Percentiles rank a stretch among this genome's conserved stretches.
phyloP scores from a whole-genome alignment of 2,888 invertebrate genomes.

The Ptilodon capucinus region DNA sequence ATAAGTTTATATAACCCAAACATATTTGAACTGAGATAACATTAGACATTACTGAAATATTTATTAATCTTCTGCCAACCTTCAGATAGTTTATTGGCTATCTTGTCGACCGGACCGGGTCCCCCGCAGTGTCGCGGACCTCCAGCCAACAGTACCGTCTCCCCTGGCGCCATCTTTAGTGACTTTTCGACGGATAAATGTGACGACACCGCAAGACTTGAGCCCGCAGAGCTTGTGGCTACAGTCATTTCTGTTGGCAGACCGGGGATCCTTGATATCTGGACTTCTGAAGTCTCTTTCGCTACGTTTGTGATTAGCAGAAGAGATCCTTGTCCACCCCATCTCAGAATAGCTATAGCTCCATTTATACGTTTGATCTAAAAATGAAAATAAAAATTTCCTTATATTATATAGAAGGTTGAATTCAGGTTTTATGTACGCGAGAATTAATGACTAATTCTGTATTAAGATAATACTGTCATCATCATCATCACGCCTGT shows the following conservation, averaged over 20 bases:
- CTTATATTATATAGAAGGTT: neutral
- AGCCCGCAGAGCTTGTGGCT: slow-evolving; percentile 60
- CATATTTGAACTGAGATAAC: neutral
- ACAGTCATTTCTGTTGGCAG: slow-evolving; percentile 66
- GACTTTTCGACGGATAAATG: slow-evolving; percentile 56
- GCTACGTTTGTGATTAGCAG: slow-evolving; percentile 75
- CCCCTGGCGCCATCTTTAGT: slow-evolving; percentile 59
- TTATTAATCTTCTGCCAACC: slow-evolving; percentile 78
- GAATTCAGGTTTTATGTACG: neutral
- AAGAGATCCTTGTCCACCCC: slow-evolving; percentile 68
- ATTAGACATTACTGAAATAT: slow-evolving; percentile 55
- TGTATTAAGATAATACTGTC: no score
- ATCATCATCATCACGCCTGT: no score
- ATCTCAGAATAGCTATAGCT: slow-evolving; percentile 60
- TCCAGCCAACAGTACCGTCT: slow-evolving; percentile 62
- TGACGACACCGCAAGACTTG: slow-evolving; percentile 53
- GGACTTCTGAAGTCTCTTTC: slow-evolving; percentile 58
- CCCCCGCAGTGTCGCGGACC: slow-evolving; percentile 71
- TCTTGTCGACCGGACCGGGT: slow-evolving; percentile 75
- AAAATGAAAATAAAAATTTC: slow-evolving; percentile 20
- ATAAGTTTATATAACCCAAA: neutral
- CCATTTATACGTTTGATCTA: slow-evolving; percentile 83
- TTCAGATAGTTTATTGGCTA: slow-evolving; percentile 68
- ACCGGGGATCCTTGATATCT: slow-evolving; percentile 70
- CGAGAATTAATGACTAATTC: no score